Evolutionary conservation across 2,888 invertebrate species (phyloP), one percentile per base, ranked within the genome.

Genomic region (Ophion slaviceki): DNA sequence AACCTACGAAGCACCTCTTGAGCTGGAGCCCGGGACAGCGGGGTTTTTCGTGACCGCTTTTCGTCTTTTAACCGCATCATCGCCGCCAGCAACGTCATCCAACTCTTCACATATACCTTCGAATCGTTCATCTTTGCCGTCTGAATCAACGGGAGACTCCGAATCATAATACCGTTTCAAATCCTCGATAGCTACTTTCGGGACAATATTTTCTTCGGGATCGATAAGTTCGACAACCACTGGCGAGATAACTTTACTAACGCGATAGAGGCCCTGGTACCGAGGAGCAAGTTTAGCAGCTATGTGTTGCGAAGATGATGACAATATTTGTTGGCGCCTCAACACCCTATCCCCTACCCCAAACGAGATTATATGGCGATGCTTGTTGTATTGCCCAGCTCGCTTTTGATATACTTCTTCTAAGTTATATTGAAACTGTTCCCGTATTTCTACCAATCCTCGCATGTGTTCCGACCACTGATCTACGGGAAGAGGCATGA

Each of bases 391-490:
- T 2, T 71, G 64, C 10, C 6, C 6, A 0, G 64, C 70, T 2
- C 71, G 71, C 3, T 61, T 28, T 4, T 20, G 11, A 28, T 20
- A 71, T 0, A 71, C 64, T 2, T 62, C 62, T 6, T 79, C 62
- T 3, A 79, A 14, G 10, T 40, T n/a, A 10, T 47, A 20, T 0
- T 11, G 14, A 1, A 79, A 20, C 3, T 14, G 47, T 1, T 62
- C 62, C 3, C 71, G 17, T 1, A 79, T 20, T 1, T 5, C 0
- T 2, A 6, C 10, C 10, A 79, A 3, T 0, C 53, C 32, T 1
- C 45, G 4, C 78, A 79, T 79, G 20, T 53, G 76, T 4, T 45
- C 10, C 5, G 11, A 28, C 66, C 76, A 76, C 2, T 47, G 40
- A 0, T 45, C 40, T 0, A 45, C n/a, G 0, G 61, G 45, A 10